Evolutionary conservation across 2,113 vertebrate genomes (phyloP).

Genomic region (Phylloscopus trochiloides): DNA sequence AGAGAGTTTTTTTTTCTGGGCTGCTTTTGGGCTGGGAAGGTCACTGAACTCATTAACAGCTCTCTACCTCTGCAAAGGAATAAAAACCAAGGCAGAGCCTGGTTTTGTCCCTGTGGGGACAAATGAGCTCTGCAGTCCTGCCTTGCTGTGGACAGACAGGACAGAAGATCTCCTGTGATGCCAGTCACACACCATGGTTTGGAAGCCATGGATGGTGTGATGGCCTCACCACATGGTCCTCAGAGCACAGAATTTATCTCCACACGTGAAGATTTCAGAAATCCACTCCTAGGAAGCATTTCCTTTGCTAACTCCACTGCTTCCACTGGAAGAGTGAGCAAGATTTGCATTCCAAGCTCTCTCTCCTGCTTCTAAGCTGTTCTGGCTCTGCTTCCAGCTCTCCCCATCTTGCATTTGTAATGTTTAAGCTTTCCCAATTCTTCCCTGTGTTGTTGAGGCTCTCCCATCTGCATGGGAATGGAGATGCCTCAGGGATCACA

Average conservation of each 20-base stretch:
- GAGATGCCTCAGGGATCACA: neutral
- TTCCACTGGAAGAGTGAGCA: neutral
- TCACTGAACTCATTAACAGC: neutral
- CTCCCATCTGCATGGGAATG: neutral
- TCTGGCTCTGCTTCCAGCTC: neutral
- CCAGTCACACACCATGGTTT: neutral
- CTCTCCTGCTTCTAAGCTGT: neutral
- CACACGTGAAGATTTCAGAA: neutral
- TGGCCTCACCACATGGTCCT: neutral
- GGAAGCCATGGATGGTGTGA: neutral
- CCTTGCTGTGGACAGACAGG: neutral
- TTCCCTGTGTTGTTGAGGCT: neutral
- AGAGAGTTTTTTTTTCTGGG: neutral
- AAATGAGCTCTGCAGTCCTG: neutral
- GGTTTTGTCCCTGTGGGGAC: neutral
- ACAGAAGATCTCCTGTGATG: neutral
- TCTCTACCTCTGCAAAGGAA: neutral
- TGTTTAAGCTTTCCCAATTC: neutral
- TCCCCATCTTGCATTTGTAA: neutral
- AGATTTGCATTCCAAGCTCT: neutral
- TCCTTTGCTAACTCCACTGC: neutral
- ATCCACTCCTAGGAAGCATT: neutral
- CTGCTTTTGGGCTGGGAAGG: neutral
- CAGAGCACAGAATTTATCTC: neutral
- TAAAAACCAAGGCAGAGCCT: neutral